phyloP scores from a whole-genome alignment of 2,888 invertebrate species.

The Pachymerium ferrugineum region DNA sequence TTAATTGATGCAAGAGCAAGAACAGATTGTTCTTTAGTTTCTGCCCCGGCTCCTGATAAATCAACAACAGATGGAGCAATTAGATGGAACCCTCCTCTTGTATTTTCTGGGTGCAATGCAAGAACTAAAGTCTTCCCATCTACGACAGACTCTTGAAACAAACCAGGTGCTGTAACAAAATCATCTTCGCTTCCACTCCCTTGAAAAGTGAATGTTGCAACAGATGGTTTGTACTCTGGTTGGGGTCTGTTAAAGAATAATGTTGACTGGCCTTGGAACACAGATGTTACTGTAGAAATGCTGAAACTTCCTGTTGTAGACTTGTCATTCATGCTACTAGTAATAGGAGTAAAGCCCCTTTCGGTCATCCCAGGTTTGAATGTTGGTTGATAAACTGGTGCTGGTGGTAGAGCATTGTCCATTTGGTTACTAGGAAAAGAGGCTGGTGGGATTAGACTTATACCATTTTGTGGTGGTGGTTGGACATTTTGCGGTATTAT shows the following conservation, averaged over 20 bases:
- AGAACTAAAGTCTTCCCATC: conserved; percentile 30
- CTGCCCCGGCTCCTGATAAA: conserved; percentile 8
- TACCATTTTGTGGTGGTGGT: conserved; percentile 29
- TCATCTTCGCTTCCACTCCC: conserved; percentile 37
- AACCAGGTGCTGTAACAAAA: conserved; percentile 28
- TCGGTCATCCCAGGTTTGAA: conserved; percentile 36
- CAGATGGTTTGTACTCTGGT: conserved; percentile 1
- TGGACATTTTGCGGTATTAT: background rate
- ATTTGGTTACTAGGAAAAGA: conserved; percentile 18
- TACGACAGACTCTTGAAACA: conserved; percentile 25
- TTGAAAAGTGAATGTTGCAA: conserved; percentile 34
- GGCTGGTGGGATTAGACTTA: background rate
- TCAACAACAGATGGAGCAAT: background rate
- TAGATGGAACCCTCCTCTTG: conserved; percentile 1
- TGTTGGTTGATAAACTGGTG: conserved; percentile 32
- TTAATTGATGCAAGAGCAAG: conserved; percentile 23
- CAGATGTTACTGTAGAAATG: conserved; percentile 35
- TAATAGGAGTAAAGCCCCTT: conserved; percentile 37
- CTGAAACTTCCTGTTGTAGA: conserved; percentile 17
- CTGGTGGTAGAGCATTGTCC: conserved; percentile 28
- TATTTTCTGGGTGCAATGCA: background rate
- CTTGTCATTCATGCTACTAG: background rate
- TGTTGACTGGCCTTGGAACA: conserved; percentile 37
- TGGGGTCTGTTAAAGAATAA: conserved; percentile 34
- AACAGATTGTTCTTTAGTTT: conserved; percentile 29